Evolutionary conservation across 23 tunicate genomes (phyloP), one percentile per base, ranked within the genome.

Genomic region (Halocynthia roretzi): DNA sequence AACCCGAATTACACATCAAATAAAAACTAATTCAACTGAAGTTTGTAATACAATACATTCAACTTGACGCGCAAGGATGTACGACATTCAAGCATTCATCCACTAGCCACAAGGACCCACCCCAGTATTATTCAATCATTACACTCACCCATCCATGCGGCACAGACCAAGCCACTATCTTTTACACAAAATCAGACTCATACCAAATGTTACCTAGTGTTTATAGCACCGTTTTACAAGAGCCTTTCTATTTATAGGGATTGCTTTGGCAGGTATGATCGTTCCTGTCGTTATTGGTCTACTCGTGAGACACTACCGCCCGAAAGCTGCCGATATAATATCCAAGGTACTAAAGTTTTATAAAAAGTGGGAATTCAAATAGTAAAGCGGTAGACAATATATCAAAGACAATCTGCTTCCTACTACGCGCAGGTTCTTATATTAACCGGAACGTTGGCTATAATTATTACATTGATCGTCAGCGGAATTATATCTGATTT

Each of bases 381-480:
- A n/a, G 1, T 58, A 58, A 14, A 58, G 15, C 63, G 2, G 2
- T 58, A 14, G 63, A 14, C 17, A 58, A 58, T 0, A 15, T 58
- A 58, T 58, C 5, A 0, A 2, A 15, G n/a, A 58, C 17, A 58
- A 14, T 58, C n/a, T 58, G 15, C 15, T 58, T 58, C 19, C 31
- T 65, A 20, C 31, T 9, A 20, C 10, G 22, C 31, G 14, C 19
- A 65, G 70, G 70, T 65, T 65, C 31, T 15, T 5, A 65, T 48
- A 65, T 5, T 6, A 65, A 20, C 31, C 31, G 70, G 70, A 65
- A 65, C 70, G 31, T 5, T 65, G 22, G 70, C 70, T 65, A 65
- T 65, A 9, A 15, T 65, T 65, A 48, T 65, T 20, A 65, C 70
- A 65, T 48, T 65, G 70, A 65, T 65, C 5, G 70, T 65, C 19